Percentiles rank a stretch among this genome's conserved stretches.
phyloP scores from a whole-genome alignment of 2,888 invertebrate genomes.

The Cinara cedri region DNA sequence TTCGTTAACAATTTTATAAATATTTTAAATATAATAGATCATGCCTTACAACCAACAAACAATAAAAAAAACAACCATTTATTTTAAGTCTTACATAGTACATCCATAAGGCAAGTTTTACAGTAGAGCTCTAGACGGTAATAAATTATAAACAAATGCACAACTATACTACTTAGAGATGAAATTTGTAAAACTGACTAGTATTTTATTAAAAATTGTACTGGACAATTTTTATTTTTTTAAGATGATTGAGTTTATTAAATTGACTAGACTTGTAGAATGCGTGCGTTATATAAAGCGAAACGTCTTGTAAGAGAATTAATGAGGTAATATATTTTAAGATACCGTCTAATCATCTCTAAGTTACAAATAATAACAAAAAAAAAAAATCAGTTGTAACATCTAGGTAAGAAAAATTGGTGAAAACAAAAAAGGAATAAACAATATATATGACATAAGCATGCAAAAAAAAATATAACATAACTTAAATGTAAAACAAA shows the following conservation, averaged over 20 bases:
- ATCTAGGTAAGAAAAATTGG: background rate
- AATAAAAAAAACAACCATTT: slow-evolving; percentile 28
- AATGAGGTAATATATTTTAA: slow-evolving; percentile 25
- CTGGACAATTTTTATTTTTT: background rate
- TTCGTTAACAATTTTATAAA: background rate
- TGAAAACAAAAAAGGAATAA: background rate
- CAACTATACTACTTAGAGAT: slow-evolving; percentile 12
- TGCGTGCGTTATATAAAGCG: background rate
- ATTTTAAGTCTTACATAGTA: background rate
- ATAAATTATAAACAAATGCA: background rate
- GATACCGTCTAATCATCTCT: slow-evolving; percentile 19
- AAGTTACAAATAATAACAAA: slow-evolving; percentile 30
- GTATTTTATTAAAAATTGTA: background rate
- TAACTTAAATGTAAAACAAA: background rate
- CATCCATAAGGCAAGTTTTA: background rate
- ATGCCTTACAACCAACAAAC: background rate
- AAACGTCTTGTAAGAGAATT: background rate
- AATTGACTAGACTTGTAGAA: slow-evolving; percentile 38
- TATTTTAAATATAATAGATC: background rate
- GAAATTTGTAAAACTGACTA: slow-evolving; percentile 29
- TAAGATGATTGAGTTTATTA: slow-evolving; percentile 18
- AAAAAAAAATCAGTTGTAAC: background rate
- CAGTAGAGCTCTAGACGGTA: background rate
- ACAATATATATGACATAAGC: background rate
- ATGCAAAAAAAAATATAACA: slow-evolving; percentile 14